These are phyloP conservation scores for Diachasmimorpha longicaudata DNA, from an alignment of 1,140 invertebrate genomes.

Conservation along the genomic window DNA sequence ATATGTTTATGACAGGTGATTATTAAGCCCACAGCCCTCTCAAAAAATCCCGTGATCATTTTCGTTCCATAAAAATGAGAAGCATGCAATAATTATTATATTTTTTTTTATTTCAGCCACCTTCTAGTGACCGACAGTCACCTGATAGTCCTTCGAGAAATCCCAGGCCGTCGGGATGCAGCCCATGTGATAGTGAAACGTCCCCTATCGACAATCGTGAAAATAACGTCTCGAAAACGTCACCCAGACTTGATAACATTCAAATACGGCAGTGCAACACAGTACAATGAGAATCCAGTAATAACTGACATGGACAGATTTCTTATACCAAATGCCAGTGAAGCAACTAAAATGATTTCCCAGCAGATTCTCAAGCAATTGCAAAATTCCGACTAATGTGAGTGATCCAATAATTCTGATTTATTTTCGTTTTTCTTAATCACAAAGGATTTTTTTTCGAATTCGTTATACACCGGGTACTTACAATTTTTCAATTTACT, in stretches of 20 bases:
- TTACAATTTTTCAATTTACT: not conserved
- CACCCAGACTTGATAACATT: constrained; percentile 95
- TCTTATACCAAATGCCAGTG: constrained; percentile 88
- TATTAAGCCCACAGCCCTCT: too few relatives aligned
- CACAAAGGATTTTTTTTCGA: not conserved
- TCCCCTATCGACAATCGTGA: constrained; percentile 87
- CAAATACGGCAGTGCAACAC: constrained; percentile 78
- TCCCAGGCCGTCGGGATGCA: constrained; percentile 74
- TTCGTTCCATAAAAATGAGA: too few relatives aligned
- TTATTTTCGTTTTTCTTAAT: constrained; percentile 1
- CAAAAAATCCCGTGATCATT: not conserved
- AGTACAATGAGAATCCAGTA: constrained; percentile 74
- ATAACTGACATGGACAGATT: constrained; percentile 91
- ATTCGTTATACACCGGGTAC: not conserved
- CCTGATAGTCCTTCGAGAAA: constrained; percentile 85
- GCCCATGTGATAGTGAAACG: constrained; percentile 85
- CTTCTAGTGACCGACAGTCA: constrained; percentile 88
- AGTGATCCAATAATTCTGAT: constrained; percentile 1
- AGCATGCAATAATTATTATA: too few relatives aligned
- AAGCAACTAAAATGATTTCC: constrained; percentile 85
- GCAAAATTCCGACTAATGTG: constrained; percentile 51
- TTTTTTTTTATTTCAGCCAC: constrained; percentile 76
- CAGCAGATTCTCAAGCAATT: constrained; percentile 70
- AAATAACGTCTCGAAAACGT: constrained; percentile 94
- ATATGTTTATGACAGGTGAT: constrained; percentile 79